Evolutionary conservation across 1,140 invertebrate species (phyloP).

Genomic region (Onthophagus taurus): DNA sequence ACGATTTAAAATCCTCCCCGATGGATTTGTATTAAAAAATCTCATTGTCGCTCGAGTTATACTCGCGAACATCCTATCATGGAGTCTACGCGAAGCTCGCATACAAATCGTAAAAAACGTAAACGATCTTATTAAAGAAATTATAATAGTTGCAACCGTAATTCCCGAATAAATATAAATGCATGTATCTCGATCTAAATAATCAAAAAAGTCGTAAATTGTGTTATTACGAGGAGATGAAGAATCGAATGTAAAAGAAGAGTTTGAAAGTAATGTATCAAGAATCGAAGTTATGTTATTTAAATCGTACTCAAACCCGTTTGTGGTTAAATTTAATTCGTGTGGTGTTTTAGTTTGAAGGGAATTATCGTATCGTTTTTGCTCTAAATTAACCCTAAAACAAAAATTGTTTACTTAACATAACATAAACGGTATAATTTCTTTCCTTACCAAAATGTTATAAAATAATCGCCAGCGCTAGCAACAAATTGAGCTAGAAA

Average conservation of each 20-base stretch:
- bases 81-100: constrained; percentile 63
- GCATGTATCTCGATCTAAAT: constrained; percentile 25
- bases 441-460: constrained; percentile 56
- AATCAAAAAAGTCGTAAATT: constrained; percentile 5
- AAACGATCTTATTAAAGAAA: constrained; percentile 51
- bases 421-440: neutral
- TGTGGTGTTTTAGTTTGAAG: neutral
- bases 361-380: neutral
- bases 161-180: constrained; percentile 43
- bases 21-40: constrained; percentile 82
- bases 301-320: neutral
- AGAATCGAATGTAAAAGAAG: neutral
- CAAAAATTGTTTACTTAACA: no score
- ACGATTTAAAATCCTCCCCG: constrained; percentile 61
- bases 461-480: constrained; percentile 68
- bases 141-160: constrained; percentile 45
- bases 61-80: constrained; percentile 74
- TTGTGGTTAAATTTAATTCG: neutral
- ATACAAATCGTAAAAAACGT: constrained; percentile 72
- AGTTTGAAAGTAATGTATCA: neutral
- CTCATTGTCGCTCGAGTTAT: constrained; percentile 72
- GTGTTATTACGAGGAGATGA: neutral
- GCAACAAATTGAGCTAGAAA: constrained; percentile 59
- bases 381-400: constrained; percentile 1
- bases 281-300: constrained; percentile 2